Evolutionary conservation across 2,888 invertebrate species (phyloP).

Genomic region (Acleris emargana): DNA sequence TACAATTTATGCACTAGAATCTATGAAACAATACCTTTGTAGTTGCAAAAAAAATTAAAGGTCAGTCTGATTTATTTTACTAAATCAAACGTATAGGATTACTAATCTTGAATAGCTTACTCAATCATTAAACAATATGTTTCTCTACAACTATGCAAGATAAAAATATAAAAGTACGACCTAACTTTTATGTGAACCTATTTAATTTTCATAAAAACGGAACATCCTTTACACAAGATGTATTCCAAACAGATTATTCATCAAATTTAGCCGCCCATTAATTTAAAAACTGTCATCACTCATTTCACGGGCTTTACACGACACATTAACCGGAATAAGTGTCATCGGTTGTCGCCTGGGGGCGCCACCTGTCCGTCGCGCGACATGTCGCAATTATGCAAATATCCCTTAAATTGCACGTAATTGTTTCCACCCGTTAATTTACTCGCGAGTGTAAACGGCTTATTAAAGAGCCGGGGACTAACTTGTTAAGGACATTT

Average conservation of each 20-base stretch:
- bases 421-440: constrained; percentile 34
- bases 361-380: constrained; percentile 21
- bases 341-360: constrained; percentile 30
- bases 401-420: constrained; percentile 32
- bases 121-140: too few relatives aligned
- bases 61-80: too few relatives aligned
- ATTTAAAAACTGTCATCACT: constrained; percentile 12
- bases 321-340: constrained; percentile 23
- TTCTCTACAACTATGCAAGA: too few relatives aligned
- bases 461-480: background rate
- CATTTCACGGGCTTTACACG: constrained; percentile 7
- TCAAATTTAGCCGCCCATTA: background rate
- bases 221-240: too few relatives aligned
- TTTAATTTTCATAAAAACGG: too few relatives aligned
- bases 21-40: too few relatives aligned
- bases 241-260: background rate
- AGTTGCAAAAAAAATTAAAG: too few relatives aligned
- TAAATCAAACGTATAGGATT: too few relatives aligned
- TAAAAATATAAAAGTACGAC: too few relatives aligned
- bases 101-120: too few relatives aligned
- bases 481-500: background rate
- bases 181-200: too few relatives aligned
- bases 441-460: constrained; percentile 23
- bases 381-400: constrained; percentile 31
- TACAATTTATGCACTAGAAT: too few relatives aligned